phyloP scores from a whole-genome alignment of 2,113 vertebrate species.

The Oreochromis spilurus region DNA sequence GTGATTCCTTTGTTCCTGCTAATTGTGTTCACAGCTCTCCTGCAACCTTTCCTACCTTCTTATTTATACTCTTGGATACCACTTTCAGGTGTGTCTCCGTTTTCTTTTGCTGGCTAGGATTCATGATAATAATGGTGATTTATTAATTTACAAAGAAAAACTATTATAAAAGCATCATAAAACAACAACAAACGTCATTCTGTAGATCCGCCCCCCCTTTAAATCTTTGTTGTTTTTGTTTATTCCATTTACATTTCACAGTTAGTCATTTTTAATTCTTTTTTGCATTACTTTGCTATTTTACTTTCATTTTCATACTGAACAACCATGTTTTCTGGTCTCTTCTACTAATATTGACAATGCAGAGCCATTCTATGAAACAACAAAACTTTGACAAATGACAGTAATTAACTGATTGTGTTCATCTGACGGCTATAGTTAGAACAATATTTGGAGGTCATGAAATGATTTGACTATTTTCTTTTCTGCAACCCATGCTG shows the following conservation, averaged over 20 bases:
- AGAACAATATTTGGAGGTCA: slow-evolving; percentile 32
- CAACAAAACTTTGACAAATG: slow-evolving; percentile 19
- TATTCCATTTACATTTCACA: background rate
- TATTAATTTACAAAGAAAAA: background rate
- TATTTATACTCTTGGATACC: background rate
- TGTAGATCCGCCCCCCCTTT: background rate
- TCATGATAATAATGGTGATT: background rate
- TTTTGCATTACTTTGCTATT: background rate
- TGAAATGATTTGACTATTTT: slow-evolving; percentile 18
- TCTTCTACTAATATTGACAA: background rate
- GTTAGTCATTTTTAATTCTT: background rate
- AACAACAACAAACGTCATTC: background rate
- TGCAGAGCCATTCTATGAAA: background rate
- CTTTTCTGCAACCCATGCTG: background rate
- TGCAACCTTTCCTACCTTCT: background rate
- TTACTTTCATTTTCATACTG: background rate
- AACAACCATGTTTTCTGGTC: background rate
- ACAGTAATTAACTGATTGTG: slow-evolving; percentile 10
- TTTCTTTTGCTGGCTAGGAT: background rate
- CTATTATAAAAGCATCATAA: background rate
- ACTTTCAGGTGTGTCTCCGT: background rate
- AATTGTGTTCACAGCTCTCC: background rate
- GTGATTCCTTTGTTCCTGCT: background rate
- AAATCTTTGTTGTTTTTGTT: background rate
- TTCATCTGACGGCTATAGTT: slow-evolving; percentile 3